Base-by-base conservation (phyloP, 2,888 invertebrate species). In the Dexiosoma caninum region DNA sequence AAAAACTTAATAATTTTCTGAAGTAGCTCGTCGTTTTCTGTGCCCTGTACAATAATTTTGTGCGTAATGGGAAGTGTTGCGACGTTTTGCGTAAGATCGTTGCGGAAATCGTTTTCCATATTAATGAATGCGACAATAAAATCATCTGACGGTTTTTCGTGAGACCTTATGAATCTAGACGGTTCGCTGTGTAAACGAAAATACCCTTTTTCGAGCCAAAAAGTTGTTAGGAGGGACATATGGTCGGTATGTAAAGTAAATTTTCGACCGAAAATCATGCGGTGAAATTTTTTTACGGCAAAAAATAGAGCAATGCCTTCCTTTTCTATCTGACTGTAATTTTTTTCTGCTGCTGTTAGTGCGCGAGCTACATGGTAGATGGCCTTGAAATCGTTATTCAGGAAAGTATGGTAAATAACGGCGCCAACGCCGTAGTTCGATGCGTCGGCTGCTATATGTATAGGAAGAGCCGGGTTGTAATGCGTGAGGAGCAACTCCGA, bases 281-380 rank as follows among this genome's bases (percentile, higher is more conserved):
- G n/a, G 27, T 27, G 27, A 6, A 27, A 27, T 16, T 69, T 67
- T 49, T 23, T 51, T 10, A 83, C 76, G 4, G 27, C 27, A 27
- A 27, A 27, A 27, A 27, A 5, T 27, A 27, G 27, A 6, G 72
- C 79, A 9, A 82, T 10, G 0, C 80, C 82, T 14, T 81, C 80
- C 44, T 57, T 57, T 6, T 81, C 80, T 2, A 74, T 75, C 14
- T 77, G 79, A 42, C 72, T 79, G 44, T 77, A 78, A 78, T 60
- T 83, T 86, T 75, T 3, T 27, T 27, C 3, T 5, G 81, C 85
- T 87, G 84, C 78, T 9, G 69, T 57, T 10, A 49, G 12, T 12
- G 69, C 44, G 23, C 49, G 32, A 14, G 57, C 57, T 19, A 57
- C 21, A 27, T 59, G 46, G 3, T 49, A 12, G 7, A 69, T 44